Evolutionary conservation across 92 coral and sea anemone species (phyloP).

Genomic region (Paramuricea clavata): DNA sequence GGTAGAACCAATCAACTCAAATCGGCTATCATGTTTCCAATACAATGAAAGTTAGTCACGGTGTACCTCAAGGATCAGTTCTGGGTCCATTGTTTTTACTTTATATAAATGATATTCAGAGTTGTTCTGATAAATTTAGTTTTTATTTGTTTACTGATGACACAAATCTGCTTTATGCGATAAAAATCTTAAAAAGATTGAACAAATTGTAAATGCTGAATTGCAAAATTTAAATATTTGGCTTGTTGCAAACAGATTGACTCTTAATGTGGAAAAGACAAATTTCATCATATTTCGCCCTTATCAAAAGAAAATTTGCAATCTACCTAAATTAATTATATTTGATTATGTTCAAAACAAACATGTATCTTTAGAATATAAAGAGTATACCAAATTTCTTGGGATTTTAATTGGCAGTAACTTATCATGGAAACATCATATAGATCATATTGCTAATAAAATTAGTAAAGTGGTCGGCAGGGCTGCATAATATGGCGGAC

Average conservation of each 20-base stretch:
- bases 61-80: no score
- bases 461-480: constrained; percentile 50
- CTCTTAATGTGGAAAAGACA: no score
- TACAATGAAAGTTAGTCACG: background rate
- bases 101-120: constrained; percentile 51
- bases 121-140: no score
- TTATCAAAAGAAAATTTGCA: no score
- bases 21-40: constrained; percentile 44
- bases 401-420: constrained; percentile 39
- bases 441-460: constrained; percentile 45
- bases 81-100: constrained; percentile 60
- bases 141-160: constrained; percentile 63
- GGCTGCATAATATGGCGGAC: no score
- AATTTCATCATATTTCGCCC: no score
- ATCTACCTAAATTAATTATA: no score
- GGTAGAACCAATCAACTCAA: constrained; percentile 57
- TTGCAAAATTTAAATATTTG: no score
- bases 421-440: constrained; percentile 51
- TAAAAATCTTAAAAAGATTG: no score
- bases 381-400: constrained; percentile 60
- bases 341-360: no score
- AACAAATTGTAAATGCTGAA: no score
- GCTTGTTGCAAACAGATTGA: no score
- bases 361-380: background rate
- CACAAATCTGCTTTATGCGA: constrained; percentile 26